Base-by-base conservation (phyloP, 1,140 invertebrate genomes). In the Ridgeia piscesae region DNA sequence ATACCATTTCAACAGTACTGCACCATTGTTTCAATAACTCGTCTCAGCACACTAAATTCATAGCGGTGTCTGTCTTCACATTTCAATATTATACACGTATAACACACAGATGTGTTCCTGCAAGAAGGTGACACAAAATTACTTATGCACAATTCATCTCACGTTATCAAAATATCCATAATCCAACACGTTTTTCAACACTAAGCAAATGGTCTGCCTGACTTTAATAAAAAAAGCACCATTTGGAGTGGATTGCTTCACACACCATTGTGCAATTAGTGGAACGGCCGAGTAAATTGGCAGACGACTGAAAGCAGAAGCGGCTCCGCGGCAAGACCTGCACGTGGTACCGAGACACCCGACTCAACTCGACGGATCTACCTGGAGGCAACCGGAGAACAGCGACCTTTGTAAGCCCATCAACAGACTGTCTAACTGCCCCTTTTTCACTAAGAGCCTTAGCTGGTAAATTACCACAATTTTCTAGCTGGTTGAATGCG, bases 401-500 rank as follows among this genome's bases (percentile, higher is more conserved):
- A 0, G 58, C 27, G 14, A 21, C 58, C 58, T 77, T 77, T 77
- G 58, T 77, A 17, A 77, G 27, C 58, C 58, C 58, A 77, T 77
- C 58, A 77, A 77, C 58, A 77, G 58, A 77, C 58, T 6, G 58
- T 77, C 58, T 77, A 77, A 77, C 58, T 77, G 27, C 58, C 58
- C 58, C 58, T 77, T 77, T 77, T 77, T 77, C 58, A 77, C 58
- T 77, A 77, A 77, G 58, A 77, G 58, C 58, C 58, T 77, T 77
- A 77, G 58, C 58, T 77, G 58, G 58, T 77, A 77, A 77, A 77
- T 77, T 77, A 77, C 58, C 17, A 77, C 58, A 77, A 77, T 77
- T 77, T 77, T 77, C 58, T 77, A 77, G 58, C 27, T 77, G 0
- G 58, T 17, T 77, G 58, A 77, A 77, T 6, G 17, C 0, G 4